phyloP scores from a whole-genome alignment of 2,888 invertebrate species.

The Troides oblongomaculatus region DNA sequence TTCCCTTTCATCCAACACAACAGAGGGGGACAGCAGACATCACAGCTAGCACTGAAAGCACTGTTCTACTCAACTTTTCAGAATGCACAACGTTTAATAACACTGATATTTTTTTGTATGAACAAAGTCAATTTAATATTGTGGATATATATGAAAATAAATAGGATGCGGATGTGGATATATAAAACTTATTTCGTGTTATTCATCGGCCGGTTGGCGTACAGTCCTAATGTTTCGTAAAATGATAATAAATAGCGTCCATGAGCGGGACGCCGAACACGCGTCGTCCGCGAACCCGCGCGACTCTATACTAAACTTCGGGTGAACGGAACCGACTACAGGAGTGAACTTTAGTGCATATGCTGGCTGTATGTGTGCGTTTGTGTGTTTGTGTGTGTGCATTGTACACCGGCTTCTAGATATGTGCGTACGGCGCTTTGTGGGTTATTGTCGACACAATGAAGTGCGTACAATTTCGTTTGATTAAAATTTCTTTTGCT shows the following conservation, averaged over 20 bases:
- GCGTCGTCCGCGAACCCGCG: conserved; percentile 68
- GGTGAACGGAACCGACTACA: conserved; percentile 48
- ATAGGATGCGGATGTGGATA: not conserved
- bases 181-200: conserved; percentile 33
- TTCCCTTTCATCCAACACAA: conserved; percentile 66
- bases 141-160: not conserved
- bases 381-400: conserved; percentile 43
- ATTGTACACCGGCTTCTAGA: conserved; percentile 39
- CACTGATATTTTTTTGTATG: conserved; percentile 24
- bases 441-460: conserved; percentile 66
- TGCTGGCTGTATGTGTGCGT: conserved; percentile 44
- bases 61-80: conserved; percentile 66
- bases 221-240: conserved; percentile 60
- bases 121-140: conserved; percentile 8
- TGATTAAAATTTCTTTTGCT: conserved; percentile 61
- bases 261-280: conserved; percentile 52
- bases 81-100: conserved; percentile 51
- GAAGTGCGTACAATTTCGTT: conserved; percentile 61
- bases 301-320: conserved; percentile 59
- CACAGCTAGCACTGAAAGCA: conserved; percentile 74
- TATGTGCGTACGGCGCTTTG: conserved; percentile 55
- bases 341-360: conserved; percentile 57
- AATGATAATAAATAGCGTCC: conserved; percentile 56
- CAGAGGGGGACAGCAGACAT: conserved; percentile 58
- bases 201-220: conserved; percentile 42